Percentiles rank a stretch among this genome's conserved stretches.
These are phyloP conservation scores for Argyresthia albistria DNA, from an alignment of 2,888 invertebrate species.

Conservation along the genomic window DNA sequence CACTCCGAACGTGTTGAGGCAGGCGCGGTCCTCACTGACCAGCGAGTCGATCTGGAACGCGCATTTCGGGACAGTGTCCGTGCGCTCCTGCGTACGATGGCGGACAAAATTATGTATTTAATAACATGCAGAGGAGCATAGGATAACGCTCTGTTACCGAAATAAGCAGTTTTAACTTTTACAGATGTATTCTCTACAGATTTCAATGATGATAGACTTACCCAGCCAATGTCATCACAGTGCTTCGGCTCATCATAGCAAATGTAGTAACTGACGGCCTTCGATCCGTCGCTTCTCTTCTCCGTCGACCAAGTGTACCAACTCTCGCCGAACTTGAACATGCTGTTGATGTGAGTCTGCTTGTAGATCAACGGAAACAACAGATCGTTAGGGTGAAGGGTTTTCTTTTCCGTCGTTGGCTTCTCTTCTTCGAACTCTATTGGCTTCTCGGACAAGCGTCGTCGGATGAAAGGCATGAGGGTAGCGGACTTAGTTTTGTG, in stretches of 20 bases:
- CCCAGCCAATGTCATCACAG: slow-evolving; percentile 63
- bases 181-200: too few species aligned
- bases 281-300: slow-evolving; percentile 48
- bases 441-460: slow-evolving; percentile 23
- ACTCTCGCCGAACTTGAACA: slow-evolving; percentile 61
- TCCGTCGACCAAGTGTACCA: slow-evolving; percentile 65
- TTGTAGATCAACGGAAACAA: slow-evolving; percentile 55
- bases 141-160: too few species aligned
- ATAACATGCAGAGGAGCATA: too few species aligned
- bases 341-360: slow-evolving; percentile 54
- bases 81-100: slow-evolving; percentile 37
- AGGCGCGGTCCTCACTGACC: slow-evolving; percentile 52
- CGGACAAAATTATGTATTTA: background rate
- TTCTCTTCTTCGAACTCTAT: slow-evolving; percentile 38
- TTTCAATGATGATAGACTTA: slow-evolving; percentile 18
- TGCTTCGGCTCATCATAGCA: slow-evolving; percentile 60
- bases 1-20: slow-evolving; percentile 50
- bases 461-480: slow-evolving; percentile 39
- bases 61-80: slow-evolving; percentile 47
- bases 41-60: slow-evolving; percentile 60
- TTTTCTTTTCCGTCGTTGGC: slow-evolving; percentile 34
- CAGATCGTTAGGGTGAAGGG: slow-evolving; percentile 51
- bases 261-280: slow-evolving; percentile 46
- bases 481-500: slow-evolving; percentile 26
- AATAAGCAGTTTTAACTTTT: too few species aligned